Base-by-base conservation (phyloP, 2,797 vertebrate genomes). In the Rhinogobio ventralis region DNA sequence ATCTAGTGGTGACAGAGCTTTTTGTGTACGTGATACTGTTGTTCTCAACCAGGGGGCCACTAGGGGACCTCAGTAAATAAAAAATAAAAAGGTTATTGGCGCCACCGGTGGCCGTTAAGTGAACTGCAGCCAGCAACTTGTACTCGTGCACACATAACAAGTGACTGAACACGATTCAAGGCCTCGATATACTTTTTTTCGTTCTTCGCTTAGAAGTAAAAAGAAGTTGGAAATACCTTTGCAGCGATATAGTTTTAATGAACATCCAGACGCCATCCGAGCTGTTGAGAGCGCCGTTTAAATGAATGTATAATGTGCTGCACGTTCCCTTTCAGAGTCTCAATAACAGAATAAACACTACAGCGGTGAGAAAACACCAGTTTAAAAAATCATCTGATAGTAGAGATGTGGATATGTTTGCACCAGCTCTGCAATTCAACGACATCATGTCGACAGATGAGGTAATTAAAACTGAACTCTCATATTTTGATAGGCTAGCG, bases 1-100 rank as follows among this genome's bases (percentile, higher is more conserved):
- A 93, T 90, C 93, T 93, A 92, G 92, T 92, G 94, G 93, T 81
- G 64, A 88, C 0, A 42, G 17, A 45, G 45, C 55, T 30, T 42
- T 57, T 33, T 57, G 53, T 17, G 9, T 11, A 28, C 1, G 4
- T 14, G 10, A 7, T 17, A 14, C 1, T 36, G 10, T 23, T 8
- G 49, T 36, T 75, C 3, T 75, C 13, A 76, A 57, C 2, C 13
- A 62, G 25, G 4, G 17, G 4, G 10, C 11, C 25, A 19, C 8
- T 3, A 53, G 46, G 28, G 3, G 49, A 33, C 20, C 10, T 2
- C 49, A 55, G 30, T 23, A 53, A 75, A 53, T 75, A 0, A 0
- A n/a, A 10, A 19, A 49, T 4, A 11, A 60, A 13, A 62, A 62
- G 25, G 25, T 30, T 30, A 14, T 64, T 64, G 28, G 25, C 14